Evolutionary conservation across 2,113 vertebrate species (phyloP), one percentile per base, ranked within the genome.

Genomic region (Ameiurus melas): DNA sequence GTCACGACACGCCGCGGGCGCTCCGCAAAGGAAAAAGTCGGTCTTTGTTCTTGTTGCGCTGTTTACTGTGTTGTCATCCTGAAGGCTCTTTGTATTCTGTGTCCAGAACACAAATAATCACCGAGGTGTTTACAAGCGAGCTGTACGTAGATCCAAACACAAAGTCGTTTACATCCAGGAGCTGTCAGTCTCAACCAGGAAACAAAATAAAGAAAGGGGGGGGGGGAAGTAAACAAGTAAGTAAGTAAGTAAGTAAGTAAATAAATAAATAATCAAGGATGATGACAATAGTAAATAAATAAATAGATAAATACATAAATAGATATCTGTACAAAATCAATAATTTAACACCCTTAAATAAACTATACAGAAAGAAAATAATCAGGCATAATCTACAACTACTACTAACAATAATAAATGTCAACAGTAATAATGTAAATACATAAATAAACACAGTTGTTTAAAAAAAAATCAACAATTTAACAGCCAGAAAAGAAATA

Each of bases 1-100:
- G 4, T 30, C 55, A 88, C n/a, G 13, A 75, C 80, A 71, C 12
- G 25, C 51, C 62, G 55, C 19, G 1, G 16, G 10, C 30, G 30
- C 55, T 20, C 4, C 58, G 19, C 85, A 85, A 78, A 75, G 51
- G 68, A 87, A 47, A 86, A 82, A 39, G 75, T 85, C 64, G 20
- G 75, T 66, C 51, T 87, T 89, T 88, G 86, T 91, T 89, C 70
- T 64, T 19, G n/a, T 66, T n/a, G 57, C 81, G 20, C 36, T 90
- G 47, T 86, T 86, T 88, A 84, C 43, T 58, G 30, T 82, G 55
- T 78, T 19, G 53, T 79, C 71, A 22, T 82, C 53, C 33, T 78
- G 68, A 84, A 53, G 87, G 43, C 71, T 53, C 57, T 88, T 84
- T 86, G 57, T 66, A 83, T 85, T 85, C 62, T 47, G 57, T 51